Evolutionary conservation across 2,113 vertebrate species (phyloP), one percentile per base, ranked within the genome.

Genomic region (Dicerorhinus sumatrensis): DNA sequence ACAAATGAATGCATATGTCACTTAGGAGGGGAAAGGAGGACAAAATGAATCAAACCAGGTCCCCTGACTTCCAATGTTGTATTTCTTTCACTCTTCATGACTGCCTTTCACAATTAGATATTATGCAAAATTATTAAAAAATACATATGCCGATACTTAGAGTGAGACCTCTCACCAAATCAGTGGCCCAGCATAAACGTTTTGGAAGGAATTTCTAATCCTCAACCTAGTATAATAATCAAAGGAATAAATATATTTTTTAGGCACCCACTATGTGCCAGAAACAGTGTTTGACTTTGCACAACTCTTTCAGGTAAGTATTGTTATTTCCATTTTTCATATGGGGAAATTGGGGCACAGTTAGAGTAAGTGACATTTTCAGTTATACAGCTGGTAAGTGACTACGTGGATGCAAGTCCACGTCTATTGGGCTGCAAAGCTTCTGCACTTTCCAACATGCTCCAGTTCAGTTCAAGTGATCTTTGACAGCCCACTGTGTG

Each of bases 231-330:
- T 39, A 62, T 54, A 77, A 92, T 70, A 21, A 77, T 27, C 70
- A 96, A 83, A 93, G 42, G 21, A 75, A 83, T 42, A 95, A 91
- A 93, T 90, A 88, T 5, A n/a, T 72, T 0, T n/a, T 73, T 81
- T 95, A 81, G 91, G 39, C 31, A 54, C 18, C 11, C 20, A 29
- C 60, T 80, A 8, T 13, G 39, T 33, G 3, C 80, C 73, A 83
- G 65, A 21, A 82, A 87, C 16, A 60, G 21, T 79, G 58, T 63
- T n/a, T 48, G 65, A 82, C 20, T 60, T 92, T 39, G 56, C 33
- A 65, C 27, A 80, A 56, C 48, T 70, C 58, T 93, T 80, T 46
- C 46, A 67, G 46, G 12, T 69, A 33, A 80, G 39, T 31, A 25
- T 33, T 58, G 54, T 67, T 33, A 76, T 42, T 39, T 92, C 25